Percentiles rank a stretch among this genome's conserved stretches.
Evolutionary conservation across 2,113 vertebrate genomes (phyloP).

Genomic region (Bos indicus): DNA sequence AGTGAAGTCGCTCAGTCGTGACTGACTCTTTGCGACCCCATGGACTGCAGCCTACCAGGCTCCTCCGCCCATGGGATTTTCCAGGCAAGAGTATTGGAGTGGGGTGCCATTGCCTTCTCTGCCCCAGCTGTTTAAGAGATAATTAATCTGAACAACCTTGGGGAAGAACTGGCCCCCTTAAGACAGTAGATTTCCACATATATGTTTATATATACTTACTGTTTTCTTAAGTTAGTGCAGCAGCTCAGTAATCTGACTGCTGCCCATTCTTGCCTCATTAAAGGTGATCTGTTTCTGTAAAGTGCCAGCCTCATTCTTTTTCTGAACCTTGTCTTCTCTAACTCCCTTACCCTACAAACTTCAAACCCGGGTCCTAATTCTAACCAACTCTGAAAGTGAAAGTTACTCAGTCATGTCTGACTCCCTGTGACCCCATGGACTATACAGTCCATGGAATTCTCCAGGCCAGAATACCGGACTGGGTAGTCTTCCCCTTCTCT

Average conservation of each 20-base stretch:
- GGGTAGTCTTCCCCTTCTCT: not conserved
- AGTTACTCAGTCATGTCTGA: not conserved
- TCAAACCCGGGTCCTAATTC: not conserved
- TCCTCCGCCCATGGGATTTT: not conserved
- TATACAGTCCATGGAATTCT: not conserved
- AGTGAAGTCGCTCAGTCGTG: not conserved
- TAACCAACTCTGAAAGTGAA: not conserved
- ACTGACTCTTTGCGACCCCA: accelerated
- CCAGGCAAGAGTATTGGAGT: not conserved
- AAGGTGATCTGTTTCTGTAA: not conserved
- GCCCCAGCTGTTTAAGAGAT: not conserved
- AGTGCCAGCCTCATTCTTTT: not conserved
- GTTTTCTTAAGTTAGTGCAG: not conserved
- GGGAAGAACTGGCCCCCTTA: not conserved
- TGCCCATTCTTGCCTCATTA: not conserved
- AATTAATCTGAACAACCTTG: not conserved
- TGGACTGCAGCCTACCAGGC: not conserved
- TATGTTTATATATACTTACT: not conserved
- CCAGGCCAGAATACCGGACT: not conserved
- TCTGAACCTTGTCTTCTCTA: not conserved
- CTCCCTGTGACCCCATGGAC: not conserved
- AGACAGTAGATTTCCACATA: not conserved
- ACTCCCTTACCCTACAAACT: not conserved
- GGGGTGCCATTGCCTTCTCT: not conserved
- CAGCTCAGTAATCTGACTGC: not conserved